Evolutionary conservation across 2,113 vertebrate genomes (phyloP).

Genomic region (Danionella cerebrum): DNA sequence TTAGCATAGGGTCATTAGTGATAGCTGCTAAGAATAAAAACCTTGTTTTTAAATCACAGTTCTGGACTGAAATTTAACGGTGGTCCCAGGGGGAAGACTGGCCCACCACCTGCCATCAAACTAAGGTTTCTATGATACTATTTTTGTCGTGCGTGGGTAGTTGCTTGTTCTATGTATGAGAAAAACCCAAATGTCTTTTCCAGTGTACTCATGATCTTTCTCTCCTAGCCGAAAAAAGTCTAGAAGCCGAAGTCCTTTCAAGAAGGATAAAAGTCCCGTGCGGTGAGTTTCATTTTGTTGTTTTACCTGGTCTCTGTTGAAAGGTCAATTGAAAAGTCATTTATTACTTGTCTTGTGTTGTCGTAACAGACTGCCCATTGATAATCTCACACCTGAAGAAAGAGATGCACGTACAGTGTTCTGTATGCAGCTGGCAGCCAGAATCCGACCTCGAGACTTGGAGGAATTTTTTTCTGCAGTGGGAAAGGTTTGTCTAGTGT

Average conservation of each 20-base stretch:
- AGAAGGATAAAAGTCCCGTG: constrained; percentile 87
- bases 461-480: constrained; percentile 98
- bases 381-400: constrained; percentile 92
- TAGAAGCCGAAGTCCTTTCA: constrained; percentile 85
- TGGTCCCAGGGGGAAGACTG: constrained; percentile 87
- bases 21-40: constrained; percentile 40
- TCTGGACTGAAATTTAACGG: constrained; percentile 88
- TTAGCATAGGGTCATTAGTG: not conserved
- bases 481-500: constrained; percentile 73
- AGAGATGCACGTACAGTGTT: constrained; percentile 93
- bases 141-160: constrained; percentile 43
- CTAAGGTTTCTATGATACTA: constrained; percentile 72
- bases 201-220: not conserved
- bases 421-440: constrained; percentile 95
- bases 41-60: constrained; percentile 70
- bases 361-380: constrained; percentile 75
- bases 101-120: constrained; percentile 85
- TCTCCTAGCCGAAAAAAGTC: constrained; percentile 72
- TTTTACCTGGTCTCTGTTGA: not conserved
- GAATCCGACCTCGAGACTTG: constrained; percentile 89
- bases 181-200: not conserved
- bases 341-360: not conserved
- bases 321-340: too few relatives aligned
- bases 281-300: constrained; percentile 67
- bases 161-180: constrained; percentile 30